Base-by-base conservation (phyloP, 2,888 invertebrate genomes). In the Mimas tiliae region DNA sequence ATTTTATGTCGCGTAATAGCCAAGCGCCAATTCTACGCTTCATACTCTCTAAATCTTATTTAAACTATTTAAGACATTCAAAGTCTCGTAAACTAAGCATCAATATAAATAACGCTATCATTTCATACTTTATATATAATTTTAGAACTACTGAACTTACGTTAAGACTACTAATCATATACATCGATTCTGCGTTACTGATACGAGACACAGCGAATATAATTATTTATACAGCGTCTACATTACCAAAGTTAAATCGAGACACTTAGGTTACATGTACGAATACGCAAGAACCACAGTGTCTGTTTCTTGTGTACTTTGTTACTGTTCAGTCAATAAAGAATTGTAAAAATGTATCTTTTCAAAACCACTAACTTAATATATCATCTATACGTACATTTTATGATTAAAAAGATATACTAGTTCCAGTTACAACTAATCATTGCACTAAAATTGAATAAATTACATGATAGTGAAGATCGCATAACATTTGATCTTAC, bases 361-460 rank as follows among this genome's bases (percentile, higher is more conserved):
- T 78, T 80, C 81, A 78, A 83, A 84, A 85, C 78, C 78, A 80
- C 86, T 88, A 86, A 84, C 88, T 89, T 90, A 91, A 81, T 11
- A 19, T 58, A 58, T 67, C 84, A 85, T 80, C 80, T 91, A 90
- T 91, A 82, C n/a, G 82, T 89, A 89, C 87, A 89, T 78, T 84
- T 84, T 84, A 87, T 82, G 82, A 74, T 83, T 85, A 83, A 78
- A 82, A 72, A 76, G 74, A 84, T 88, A 87, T 78, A 84, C 87
- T 91, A 91, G 80, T 81, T 83, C 84, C 82, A 85, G 82, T 93
- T 92, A 93, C 76, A 88, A 85, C 93, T 93, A 93, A 88, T 90
- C 90, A 93, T 93, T 93, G 93, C 93, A 93, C 93, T 93, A 93
- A 91, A 88, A 85, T 91, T 91, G 87, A 91, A 92, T 91, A 90